phyloP scores from a whole-genome alignment of 2,113 vertebrate species.

The Haliaeetus leucogaster region DNA sequence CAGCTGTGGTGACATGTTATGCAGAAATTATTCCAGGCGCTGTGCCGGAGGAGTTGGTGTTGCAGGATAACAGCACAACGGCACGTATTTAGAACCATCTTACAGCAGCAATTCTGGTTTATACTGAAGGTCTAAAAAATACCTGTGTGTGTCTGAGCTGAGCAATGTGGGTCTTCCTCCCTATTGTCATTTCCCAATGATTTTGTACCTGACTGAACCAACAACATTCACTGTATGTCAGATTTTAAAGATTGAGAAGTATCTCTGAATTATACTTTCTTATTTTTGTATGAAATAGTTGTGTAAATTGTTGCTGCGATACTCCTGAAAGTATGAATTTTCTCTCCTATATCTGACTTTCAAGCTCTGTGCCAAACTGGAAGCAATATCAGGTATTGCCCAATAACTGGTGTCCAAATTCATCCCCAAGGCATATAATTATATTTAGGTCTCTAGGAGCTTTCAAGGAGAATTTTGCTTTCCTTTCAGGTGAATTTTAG shows the following conservation, averaged over 20 bases:
- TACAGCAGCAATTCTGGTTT: neutral
- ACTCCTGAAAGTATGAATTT: neutral
- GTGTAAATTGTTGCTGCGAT: neutral
- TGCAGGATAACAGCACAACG: neutral
- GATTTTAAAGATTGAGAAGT: neutral
- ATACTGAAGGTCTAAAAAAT: neutral
- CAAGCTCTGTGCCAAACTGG: neutral
- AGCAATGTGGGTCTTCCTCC: neutral
- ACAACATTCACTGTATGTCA: neutral
- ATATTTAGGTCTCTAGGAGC: neutral
- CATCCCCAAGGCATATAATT: neutral
- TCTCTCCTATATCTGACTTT: neutral
- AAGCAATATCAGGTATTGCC: neutral
- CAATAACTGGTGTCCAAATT: neutral
- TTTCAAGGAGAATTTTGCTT: neutral
- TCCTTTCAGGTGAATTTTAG: neutral
- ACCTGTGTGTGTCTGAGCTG: neutral
- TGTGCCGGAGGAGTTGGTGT: neutral
- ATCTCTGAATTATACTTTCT: neutral
- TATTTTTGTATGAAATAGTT: neutral
- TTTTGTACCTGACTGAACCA: neutral
- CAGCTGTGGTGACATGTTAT: slow-evolving; percentile 37
- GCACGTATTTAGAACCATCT: neutral
- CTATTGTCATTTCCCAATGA: neutral
- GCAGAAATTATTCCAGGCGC: neutral